A percentile compares a stretch with the other conserved stretches of the same genome.
phyloP scores from a whole-genome alignment of 2,113 vertebrate species.

The Typhlomys cinereus region DNA sequence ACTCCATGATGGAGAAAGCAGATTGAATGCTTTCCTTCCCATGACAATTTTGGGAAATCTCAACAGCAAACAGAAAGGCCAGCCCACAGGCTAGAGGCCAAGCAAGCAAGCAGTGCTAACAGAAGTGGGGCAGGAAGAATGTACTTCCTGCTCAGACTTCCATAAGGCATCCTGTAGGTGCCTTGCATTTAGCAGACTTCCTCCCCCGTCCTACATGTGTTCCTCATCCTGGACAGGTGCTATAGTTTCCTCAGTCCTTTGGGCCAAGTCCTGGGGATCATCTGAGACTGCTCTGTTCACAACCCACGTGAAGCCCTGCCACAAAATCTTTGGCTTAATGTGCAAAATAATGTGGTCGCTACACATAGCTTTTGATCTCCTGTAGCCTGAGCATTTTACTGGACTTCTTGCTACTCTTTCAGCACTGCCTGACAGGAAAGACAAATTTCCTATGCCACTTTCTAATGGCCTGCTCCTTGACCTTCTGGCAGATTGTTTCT shows the following conservation, averaged over 20 bases:
- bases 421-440: neutral
- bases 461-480: neutral
- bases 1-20: neutral
- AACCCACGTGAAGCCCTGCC: neutral
- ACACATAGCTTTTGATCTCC: neutral
- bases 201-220: neutral
- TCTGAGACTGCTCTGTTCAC: neutral
- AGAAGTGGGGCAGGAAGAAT: neutral
- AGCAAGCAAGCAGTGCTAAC: accelerated
- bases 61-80: neutral
- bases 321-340: neutral
- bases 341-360: neutral
- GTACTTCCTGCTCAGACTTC: no score
- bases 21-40: neutral
- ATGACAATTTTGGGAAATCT: neutral
- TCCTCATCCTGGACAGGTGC: neutral
- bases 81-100: neutral
- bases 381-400: neutral
- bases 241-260: neutral
- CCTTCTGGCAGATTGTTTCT: neutral
- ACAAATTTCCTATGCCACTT: neutral
- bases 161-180: no score
- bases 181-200: neutral
- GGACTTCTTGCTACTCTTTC: neutral
- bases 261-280: neutral